phyloP scores from a whole-genome alignment of 2,797 vertebrate genomes.

The Sphaeramia orbicularis region DNA sequence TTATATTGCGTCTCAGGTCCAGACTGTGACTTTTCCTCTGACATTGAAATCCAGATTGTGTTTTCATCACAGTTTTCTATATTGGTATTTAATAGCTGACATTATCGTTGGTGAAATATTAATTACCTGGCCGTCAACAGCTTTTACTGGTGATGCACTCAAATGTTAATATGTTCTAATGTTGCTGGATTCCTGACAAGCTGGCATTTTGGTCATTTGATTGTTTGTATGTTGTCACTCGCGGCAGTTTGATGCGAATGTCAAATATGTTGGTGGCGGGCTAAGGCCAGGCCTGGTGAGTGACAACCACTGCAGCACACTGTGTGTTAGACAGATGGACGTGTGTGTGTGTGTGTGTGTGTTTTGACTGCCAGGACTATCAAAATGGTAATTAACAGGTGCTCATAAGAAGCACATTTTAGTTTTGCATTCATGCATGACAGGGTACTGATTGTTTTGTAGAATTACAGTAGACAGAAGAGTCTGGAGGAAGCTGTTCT shows the following conservation, averaged over 20 bases:
- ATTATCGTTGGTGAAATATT: conserved; percentile 26
- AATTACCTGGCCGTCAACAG: conserved; percentile 12
- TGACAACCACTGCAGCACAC: conserved; percentile 3
- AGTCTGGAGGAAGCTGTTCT: too few relatives aligned
- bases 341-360: conserved; percentile 19
- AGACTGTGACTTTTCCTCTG: too few relatives aligned
- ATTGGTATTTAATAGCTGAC: conserved; percentile 9
- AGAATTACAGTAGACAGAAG: conserved; percentile 21
- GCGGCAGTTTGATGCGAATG: neutral
- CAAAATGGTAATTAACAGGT: conserved; percentile 39
- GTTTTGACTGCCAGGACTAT: conserved; percentile 10
- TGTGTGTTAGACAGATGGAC: conserved; percentile 3
- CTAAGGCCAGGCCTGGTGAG: conserved; percentile 2
- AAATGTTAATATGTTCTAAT: conserved; percentile 12
- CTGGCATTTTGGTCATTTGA: conserved; percentile 3
- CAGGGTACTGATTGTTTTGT: conserved; percentile 31
- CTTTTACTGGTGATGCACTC: conserved; percentile 6
- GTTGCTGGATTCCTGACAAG: neutral
- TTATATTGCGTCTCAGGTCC: too few relatives aligned
- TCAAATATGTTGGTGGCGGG: conserved; percentile 9
- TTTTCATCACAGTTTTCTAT: conserved; percentile 3
- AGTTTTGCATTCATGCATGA: conserved; percentile 22
- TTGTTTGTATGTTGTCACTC: neutral
- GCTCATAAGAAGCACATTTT: conserved; percentile 33
- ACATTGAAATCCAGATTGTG: neutral